Evolutionary conservation across 2,113 vertebrate genomes (phyloP).

Genomic region (Stigmatopora nigra): DNA sequence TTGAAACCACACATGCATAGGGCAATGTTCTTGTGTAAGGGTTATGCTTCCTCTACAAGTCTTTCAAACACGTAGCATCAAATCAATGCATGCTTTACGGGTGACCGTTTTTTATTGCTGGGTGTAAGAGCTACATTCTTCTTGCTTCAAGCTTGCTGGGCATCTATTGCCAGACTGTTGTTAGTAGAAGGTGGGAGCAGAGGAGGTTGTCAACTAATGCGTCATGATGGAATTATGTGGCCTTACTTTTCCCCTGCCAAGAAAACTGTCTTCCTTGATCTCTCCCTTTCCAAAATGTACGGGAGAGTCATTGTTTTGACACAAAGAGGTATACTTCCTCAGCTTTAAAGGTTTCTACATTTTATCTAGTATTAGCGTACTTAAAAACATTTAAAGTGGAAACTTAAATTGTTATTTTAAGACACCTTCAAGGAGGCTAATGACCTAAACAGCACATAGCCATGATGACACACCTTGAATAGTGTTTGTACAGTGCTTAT

Average conservation of each 20-base stretch:
- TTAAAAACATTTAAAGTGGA: conserved; percentile 2
- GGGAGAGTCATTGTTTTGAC: conserved; percentile 8
- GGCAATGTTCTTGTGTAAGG: neutral
- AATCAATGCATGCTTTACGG: conserved; percentile 39
- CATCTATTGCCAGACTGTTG: conserved; percentile 12
- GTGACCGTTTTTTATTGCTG: conserved; percentile 46
- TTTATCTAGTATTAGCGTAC: neutral
- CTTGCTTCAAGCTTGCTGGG: conserved; percentile 18
- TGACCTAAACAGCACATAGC: neutral
- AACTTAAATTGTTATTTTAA: neutral
- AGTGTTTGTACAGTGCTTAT: conserved; percentile 8
- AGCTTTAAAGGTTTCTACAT: conserved; percentile 4
- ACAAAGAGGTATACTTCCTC: conserved; percentile 1
- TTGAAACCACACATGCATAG: neutral
- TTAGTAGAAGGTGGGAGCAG: neutral
- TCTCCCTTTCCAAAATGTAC: conserved; percentile 10
- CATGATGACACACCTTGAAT: conserved; percentile 9
- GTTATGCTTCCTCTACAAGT: conserved; percentile 16
- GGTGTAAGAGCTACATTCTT: conserved; percentile 40
- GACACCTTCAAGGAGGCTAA: neutral
- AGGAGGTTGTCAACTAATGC: conserved; percentile 21
- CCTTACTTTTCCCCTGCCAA: neutral
- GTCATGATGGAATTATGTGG: conserved; percentile 7
- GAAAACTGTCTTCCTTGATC: conserved; percentile 11
- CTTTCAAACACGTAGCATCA: conserved; percentile 38